These are phyloP conservation scores for Lithobates pipiens DNA, from an alignment of 2,797 vertebrate species.

Conservation along the genomic window DNA sequence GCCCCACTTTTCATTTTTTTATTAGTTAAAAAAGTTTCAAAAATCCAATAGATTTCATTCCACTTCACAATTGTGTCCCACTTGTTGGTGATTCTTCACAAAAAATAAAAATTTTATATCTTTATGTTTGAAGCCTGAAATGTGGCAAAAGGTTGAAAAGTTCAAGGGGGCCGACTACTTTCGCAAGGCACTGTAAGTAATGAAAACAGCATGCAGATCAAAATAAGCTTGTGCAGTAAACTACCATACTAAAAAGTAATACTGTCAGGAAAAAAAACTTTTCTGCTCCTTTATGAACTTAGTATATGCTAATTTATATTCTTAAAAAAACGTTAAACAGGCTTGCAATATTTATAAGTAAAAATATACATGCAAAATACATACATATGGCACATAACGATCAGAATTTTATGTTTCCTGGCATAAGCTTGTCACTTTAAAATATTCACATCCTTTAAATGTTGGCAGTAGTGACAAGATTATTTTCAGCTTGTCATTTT, in stretches of 20 bases:
- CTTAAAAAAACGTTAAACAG: background rate
- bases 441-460: conserved; percentile 33
- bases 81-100: no score
- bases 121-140: no score
- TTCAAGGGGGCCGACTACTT: no score
- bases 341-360: background rate
- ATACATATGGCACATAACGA: conserved; percentile 12
- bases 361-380: conserved; percentile 1
- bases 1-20: no score
- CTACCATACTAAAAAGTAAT: background rate
- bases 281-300: background rate
- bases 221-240: no score
- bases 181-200: no score
- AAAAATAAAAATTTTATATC: no score
- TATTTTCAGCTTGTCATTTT: conserved; percentile 57
- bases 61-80: no score
- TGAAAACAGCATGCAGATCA: no score
- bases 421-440: conserved; percentile 32
- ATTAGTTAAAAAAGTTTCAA: no score
- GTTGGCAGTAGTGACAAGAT: conserved; percentile 43
- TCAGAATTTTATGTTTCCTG: background rate
- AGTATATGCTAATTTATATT: background rate
- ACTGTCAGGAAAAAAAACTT: background rate
- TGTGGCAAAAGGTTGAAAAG: no score
- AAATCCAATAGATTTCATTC: no score